phyloP scores from a whole-genome alignment of 2,113 vertebrate genomes.

The Parus major region DNA sequence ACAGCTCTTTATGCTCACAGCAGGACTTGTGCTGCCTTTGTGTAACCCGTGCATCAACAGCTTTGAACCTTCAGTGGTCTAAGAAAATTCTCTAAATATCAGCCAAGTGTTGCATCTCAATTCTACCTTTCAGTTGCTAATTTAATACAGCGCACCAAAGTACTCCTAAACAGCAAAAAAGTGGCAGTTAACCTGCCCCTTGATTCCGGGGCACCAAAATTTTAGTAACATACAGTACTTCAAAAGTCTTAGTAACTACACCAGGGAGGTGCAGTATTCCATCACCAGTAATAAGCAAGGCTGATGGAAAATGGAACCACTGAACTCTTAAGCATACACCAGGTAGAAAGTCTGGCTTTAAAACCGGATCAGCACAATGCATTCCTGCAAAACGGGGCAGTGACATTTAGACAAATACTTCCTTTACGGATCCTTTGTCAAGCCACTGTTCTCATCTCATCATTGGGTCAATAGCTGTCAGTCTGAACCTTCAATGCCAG shows the following conservation, averaged over 20 bases:
- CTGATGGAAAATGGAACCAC: not conserved
- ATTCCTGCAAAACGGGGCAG: not conserved
- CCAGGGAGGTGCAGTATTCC: not conserved
- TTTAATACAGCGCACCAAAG: not conserved
- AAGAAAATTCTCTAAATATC: not conserved
- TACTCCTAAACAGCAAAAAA: not conserved
- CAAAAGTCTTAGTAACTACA: not conserved
- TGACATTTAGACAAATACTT: not conserved
- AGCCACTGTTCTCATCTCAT: not conserved
- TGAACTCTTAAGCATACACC: not conserved
- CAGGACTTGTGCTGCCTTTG: not conserved
- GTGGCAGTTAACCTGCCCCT: not conserved
- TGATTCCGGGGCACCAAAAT: not conserved
- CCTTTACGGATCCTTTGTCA: not conserved
- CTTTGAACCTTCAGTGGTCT: not conserved
- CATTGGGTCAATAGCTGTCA: not conserved
- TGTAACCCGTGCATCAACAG: not conserved
- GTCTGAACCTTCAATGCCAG: not conserved
- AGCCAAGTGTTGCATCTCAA: not conserved
- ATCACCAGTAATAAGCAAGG: not conserved
- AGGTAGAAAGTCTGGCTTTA: not conserved
- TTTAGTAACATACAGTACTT: not conserved
- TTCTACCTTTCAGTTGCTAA: not conserved
- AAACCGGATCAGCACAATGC: not conserved
- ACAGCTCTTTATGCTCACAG: not conserved